Evolutionary conservation across 2,113 vertebrate genomes (phyloP), one percentile per base, ranked within the genome.

Genomic region (Oncorhynchus tshawytscha): DNA sequence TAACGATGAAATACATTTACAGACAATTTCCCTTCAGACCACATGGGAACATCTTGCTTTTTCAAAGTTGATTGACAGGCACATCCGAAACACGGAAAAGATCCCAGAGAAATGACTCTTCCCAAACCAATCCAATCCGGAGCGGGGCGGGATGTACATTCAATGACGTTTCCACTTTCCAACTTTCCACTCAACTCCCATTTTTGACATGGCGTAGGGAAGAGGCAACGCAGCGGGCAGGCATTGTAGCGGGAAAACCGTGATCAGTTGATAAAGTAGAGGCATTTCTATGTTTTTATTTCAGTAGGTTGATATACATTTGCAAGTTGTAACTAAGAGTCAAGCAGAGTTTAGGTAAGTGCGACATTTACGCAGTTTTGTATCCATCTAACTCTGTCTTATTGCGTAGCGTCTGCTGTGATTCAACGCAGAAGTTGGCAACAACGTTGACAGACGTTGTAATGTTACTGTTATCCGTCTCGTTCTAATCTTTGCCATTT

Each of bases 191-290:
- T 45, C 39, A 2, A 11, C 39, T 45, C 39, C 84, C 70, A 85
- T 86, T 87, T 85, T 75, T 79, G 86, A 90, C 88, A 94, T 94
- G 93, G 93, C 92, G 92, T 92, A 91, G 91, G 57, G 73, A 89
- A 86, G 90, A 77, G 83, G 85, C 72, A 51, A 54, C 72, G 66
- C 25, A 67, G 54, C 59, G 73, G 79, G 82, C 60, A 29, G 81
- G 80, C 74, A 79, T 78, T 73, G 83, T 34, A 24, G 34, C 67
- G 45, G 25, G 67, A 77, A 45, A 45, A 45, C 39, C 39, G 39
- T 12, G 39, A 11, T 45, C 88, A 88, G 75, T 86, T 84, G 3
- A 67, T 70, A 66, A 73, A 83, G 74, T 16, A 39, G 20, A 48
- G 0, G 2, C 4, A 9, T 12, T 11, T 45, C 39, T 45, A 39